Evolutionary conservation across 2,888 invertebrate genomes (phyloP), one percentile per base, ranked within the genome.

Genomic region (Habroteleia sp.): DNA sequence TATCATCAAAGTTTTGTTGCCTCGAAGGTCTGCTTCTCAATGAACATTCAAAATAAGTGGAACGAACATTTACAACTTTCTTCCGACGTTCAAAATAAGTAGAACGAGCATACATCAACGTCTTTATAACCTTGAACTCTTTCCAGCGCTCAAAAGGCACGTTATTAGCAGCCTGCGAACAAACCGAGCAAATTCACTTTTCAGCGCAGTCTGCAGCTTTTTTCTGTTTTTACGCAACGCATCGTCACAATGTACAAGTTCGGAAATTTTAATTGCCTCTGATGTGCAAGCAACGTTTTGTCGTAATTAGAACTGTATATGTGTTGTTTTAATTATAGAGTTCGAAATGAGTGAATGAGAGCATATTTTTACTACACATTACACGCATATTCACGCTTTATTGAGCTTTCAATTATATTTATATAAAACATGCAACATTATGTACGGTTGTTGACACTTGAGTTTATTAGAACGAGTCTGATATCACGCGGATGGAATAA

Each of bases 381-480:
- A 42, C 31, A 35, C 39, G 56, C 31, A 20, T 37, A 35, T 37
- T 73, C 31, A 46, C 48, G 58, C 52, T 44, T 44, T 46, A 73
- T 73, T 50, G 66, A 41, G 33, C 44, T 42, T 60, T 66, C 29
- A 7, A 27, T 25, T 44, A 60, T 41, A 33, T 65, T 58, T 52
- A 52, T 66, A 66, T 58, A 31, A 42, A 56, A 37, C 50, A 44
- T 33, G 41, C 60, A 11, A 44, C 39, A 66, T 58, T 65, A 66
- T 65, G 39, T 39, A 50, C 65, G 65, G 60, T 41, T 58, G 41
- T 65, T 56, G 72, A 56, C 65, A 66, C 63, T 25, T 33, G 27
- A 29, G 46, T 60, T 73, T 73, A 66, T 66, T 66, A 52, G 73
- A 60, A 52, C 52, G 46, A 48, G 17, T 44, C 16, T 14, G 44